Evolutionary conservation across 2,888 invertebrate species (phyloP), one percentile per base, ranked within the genome.

Genomic region (Frankliniella fusca): DNA sequence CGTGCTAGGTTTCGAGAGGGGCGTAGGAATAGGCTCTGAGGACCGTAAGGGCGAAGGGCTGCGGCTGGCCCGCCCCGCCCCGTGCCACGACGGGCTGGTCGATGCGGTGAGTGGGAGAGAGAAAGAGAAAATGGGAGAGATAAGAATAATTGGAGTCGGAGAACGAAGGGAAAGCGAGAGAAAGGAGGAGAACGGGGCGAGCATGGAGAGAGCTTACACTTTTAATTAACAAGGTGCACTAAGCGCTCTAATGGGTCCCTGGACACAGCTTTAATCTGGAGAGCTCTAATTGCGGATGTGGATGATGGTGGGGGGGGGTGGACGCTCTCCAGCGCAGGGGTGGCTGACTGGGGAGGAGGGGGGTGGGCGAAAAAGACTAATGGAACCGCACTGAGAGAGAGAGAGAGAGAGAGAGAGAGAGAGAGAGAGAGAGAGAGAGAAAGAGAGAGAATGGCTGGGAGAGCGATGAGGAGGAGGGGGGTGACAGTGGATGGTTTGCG

Each of bases 141-240:
- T 38, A 2, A 38, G 38, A 38, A 38, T 38, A 38, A 38, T 38
- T 38, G 38, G 38, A 38, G 38, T 38, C 38, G 38, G 38, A 61
- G 61, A 3, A n/a, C 20, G 61, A 15, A n/a, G 61, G 18, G 15
- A 15, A n/a, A 15, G 61, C 12, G 54, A 54, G 54, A 54, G 54
- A 70, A 23, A 23, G 70, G 9, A 23, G n/a, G n/a, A 65, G 65
- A 0, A 23, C 9, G n/a, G 23, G 70, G 23, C 10, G 23, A 11
- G 27, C 23, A 27, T 10, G 27, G 70, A 27, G 70, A 23, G 70
- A 23, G 70, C 70, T 76, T 76, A 76, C 70, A 76, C 70, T 76
- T 76, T 76, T 76, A 76, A 76, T 76, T 76, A 76, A 76, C 70
- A 76, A 76, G 70, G 70, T 76, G 70, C 70, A 76, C 70, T 76